A percentile compares a stretch with the other conserved stretches of the same genome.
phyloP scores from a whole-genome alignment of 23 tunicate genomes.

The Halocynthia roretzi region DNA sequence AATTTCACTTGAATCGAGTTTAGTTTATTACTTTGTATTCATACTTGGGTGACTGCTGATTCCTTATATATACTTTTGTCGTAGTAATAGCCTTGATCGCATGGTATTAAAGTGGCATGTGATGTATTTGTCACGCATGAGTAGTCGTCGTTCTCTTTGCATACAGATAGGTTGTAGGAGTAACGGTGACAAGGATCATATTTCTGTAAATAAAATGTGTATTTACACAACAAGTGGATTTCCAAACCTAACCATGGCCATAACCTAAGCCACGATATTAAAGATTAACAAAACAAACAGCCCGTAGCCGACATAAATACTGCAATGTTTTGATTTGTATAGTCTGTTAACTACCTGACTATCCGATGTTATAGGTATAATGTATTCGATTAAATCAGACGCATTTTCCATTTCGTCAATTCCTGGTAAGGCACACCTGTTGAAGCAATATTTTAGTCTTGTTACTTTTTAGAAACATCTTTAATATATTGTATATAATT shows the following conservation, averaged over 20 bases:
- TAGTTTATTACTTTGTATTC: no score
- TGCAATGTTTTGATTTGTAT: neutral
- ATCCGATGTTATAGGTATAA: no score
- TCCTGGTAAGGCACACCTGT: conserved; percentile 37
- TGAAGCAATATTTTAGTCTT: no score
- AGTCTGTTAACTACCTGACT: no score
- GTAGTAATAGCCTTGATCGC: conserved; percentile 28
- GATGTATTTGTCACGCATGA: neutral
- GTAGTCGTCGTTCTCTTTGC: neutral
- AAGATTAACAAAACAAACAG: no score
- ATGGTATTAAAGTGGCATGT: neutral
- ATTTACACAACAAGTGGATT: neutral
- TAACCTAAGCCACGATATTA: no score
- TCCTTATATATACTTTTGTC: conserved; percentile 1
- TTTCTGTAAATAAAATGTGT: neutral
- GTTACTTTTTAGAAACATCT: no score
- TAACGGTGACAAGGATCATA: conserved; percentile 22
- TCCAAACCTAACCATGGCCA: no score
- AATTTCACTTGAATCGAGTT: no score
- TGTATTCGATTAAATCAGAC: no score
- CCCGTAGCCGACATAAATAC: neutral
- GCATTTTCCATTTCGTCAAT: conserved; percentile 1
- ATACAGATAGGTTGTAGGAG: conserved; percentile 18
- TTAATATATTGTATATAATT: no score
- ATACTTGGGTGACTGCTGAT: conserved; percentile 22